Conservation (phyloP, 1,140 invertebrate species). For the Ceratoteleas bidentatus region DNA sequence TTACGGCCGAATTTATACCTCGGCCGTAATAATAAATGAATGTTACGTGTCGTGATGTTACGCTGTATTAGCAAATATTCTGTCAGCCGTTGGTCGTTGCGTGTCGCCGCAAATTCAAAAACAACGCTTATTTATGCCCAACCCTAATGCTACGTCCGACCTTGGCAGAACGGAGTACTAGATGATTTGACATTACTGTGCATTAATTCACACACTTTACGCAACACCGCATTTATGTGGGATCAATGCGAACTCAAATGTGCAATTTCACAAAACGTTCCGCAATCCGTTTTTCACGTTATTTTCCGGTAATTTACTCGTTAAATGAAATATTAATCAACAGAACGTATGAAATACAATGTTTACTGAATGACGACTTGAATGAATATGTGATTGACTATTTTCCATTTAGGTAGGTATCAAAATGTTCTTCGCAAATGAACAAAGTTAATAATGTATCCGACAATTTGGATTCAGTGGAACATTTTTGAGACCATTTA, state of each 20-base stretch:
- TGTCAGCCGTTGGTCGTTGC: conserved; percentile 10
- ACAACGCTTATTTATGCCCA: conserved; percentile 30
- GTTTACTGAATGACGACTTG: too few relatives aligned
- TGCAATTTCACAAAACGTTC: too few relatives aligned
- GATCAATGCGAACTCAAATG: neutral
- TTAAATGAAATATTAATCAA: too few relatives aligned
- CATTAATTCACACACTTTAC: conserved; percentile 27
- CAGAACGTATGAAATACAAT: too few relatives aligned
- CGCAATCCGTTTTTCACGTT: too few relatives aligned
- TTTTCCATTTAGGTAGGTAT: too few relatives aligned
- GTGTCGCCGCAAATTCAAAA: conserved; percentile 19
- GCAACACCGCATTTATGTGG: conserved; percentile 26
- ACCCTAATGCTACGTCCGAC: conserved; percentile 13
- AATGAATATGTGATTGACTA: too few relatives aligned
- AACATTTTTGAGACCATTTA: too few relatives aligned
- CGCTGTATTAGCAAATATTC: conserved; percentile 38
- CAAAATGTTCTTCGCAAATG: too few relatives aligned
- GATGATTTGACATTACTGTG: conserved; percentile 34
- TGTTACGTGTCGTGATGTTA: conserved; percentile 15
- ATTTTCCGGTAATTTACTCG: too few relatives aligned
- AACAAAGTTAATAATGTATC: too few relatives aligned
- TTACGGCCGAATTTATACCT: conserved; percentile 22
- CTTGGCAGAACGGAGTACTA: conserved; percentile 10
- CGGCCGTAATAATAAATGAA: conserved; percentile 33
- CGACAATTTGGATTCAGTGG: too few relatives aligned